A percentile compares a stretch with the other conserved stretches of the same genome.
Evolutionary conservation across 2,797 vertebrate genomes (phyloP).

Genomic region (Lutjanus campechanus): DNA sequence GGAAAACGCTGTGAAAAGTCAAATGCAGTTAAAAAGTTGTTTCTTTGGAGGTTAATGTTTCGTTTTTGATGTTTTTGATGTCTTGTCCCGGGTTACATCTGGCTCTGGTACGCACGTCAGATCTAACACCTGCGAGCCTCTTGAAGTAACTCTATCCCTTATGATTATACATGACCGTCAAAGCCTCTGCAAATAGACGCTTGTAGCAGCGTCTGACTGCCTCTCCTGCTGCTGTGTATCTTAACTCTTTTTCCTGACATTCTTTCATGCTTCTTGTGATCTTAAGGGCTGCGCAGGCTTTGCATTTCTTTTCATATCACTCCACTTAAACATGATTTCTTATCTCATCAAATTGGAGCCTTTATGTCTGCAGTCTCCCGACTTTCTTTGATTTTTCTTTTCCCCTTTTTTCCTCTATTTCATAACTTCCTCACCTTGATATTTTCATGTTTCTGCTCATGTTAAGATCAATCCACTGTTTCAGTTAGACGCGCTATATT

Average conservation of each 20-base stretch:
- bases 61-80: slow-evolving; percentile 58
- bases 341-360: slow-evolving; percentile 82
- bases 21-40: slow-evolving; percentile 13
- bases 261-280: slow-evolving; percentile 77
- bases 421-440: slow-evolving; percentile 64
- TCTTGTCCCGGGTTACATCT: slow-evolving; percentile 73
- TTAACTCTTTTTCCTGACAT: slow-evolving; percentile 60
- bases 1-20: slow-evolving; percentile 6
- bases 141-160: slow-evolving; percentile 83
- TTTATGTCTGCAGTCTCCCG: slow-evolving; percentile 70
- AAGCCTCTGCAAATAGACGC: slow-evolving; percentile 80
- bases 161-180: slow-evolving; percentile 83
- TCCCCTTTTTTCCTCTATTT: slow-evolving; percentile 45
- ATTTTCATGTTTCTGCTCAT: slow-evolving; percentile 70
- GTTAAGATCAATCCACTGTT: slow-evolving; percentile 73
- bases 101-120: slow-evolving; percentile 78
- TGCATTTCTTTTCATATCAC: slow-evolving; percentile 55
- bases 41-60: slow-evolving; percentile 15
- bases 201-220: slow-evolving; percentile 71
- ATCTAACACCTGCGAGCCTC: slow-evolving; percentile 86
- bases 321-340: slow-evolving; percentile 69
- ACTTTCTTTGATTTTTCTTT: slow-evolving; percentile 80
- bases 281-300: slow-evolving; percentile 57
- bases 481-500: slow-evolving; percentile 58
- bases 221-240: slow-evolving; percentile 54